Evolutionary conservation across 2,113 vertebrate species (phyloP).

Genomic region (Pithys albifrons): DNA sequence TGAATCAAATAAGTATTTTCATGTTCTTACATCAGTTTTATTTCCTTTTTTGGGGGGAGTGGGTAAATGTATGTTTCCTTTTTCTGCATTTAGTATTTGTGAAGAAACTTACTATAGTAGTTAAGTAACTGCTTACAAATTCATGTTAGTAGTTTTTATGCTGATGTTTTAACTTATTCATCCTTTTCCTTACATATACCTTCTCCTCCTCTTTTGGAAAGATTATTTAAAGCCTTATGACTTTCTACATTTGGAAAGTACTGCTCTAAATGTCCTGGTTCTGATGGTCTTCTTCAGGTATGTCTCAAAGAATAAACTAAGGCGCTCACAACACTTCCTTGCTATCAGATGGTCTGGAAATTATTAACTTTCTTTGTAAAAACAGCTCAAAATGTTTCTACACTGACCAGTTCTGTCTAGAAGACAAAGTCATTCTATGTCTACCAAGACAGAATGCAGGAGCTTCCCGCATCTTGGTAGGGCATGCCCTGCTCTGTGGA

Average conservation of each 20-base stretch:
- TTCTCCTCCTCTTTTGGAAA: not conserved
- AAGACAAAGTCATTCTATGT: not conserved
- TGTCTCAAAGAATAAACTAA: not conserved
- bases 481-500: not conserved
- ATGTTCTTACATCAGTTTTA: not conserved
- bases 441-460: not conserved
- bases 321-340: not conserved
- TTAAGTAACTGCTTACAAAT: not conserved
- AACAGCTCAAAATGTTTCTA: not conserved
- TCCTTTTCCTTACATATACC: not conserved
- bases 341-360: not conserved
- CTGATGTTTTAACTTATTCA: not conserved
- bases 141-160: not conserved
- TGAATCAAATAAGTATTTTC: not conserved
- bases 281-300: not conserved
- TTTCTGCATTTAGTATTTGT: not conserved
- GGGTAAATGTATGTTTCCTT: fast-evolving
- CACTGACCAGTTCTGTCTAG: not conserved
- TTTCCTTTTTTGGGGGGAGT: fast-evolving
- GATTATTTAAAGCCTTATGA: not conserved
- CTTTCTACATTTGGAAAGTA: not conserved
- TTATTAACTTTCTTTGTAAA: not conserved
- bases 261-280: not conserved
- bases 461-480: not conserved
- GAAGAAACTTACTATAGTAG: not conserved